Percentiles rank a stretch among this genome's conserved stretches.
Evolutionary conservation across 2,888 invertebrate species (phyloP).

Genomic region (Sialis lutaria): DNA sequence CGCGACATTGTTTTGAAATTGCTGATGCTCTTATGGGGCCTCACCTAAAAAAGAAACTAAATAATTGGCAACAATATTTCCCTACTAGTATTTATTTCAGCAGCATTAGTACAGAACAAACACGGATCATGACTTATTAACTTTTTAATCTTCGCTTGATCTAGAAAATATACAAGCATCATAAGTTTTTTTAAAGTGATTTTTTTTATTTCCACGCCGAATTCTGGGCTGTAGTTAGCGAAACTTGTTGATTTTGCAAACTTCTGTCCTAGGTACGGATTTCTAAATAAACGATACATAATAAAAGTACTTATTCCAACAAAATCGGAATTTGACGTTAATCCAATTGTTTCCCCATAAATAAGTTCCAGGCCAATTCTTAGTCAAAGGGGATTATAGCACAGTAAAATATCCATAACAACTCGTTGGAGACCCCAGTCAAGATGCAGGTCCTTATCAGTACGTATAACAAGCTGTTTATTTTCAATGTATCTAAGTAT

Average conservation of each 20-base stretch:
- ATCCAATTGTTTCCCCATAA: constrained; percentile 55
- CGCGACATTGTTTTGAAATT: too few relatives aligned
- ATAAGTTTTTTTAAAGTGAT: constrained; percentile 73
- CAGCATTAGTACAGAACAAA: constrained; percentile 57
- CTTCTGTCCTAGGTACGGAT: constrained; percentile 44
- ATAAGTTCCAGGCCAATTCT: constrained; percentile 75
- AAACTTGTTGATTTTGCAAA: constrained; percentile 29
- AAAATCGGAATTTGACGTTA: constrained; percentile 63
- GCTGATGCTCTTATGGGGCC: too few relatives aligned
- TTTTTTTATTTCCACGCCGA: constrained; percentile 53
- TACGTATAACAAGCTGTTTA: constrained; percentile 52
- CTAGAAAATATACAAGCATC: constrained; percentile 67
- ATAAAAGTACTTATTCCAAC: constrained; percentile 64
- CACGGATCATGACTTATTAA: constrained; percentile 83
- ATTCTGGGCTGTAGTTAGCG: constrained; percentile 46
- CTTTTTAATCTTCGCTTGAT: constrained; percentile 61
- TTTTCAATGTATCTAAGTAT: constrained; percentile 55
- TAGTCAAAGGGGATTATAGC: constrained; percentile 83
- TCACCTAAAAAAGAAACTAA: constrained; percentile 54
- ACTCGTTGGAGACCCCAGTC: constrained; percentile 67
- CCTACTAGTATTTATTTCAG: constrained; percentile 55
- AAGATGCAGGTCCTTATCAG: constrained; percentile 63
- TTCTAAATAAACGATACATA: constrained; percentile 55
- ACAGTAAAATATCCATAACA: constrained; percentile 57
- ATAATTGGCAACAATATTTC: constrained; percentile 63